Evolutionary conservation across 1,140 invertebrate species (phyloP).

Genomic region (Chrysoperla carnea): DNA sequence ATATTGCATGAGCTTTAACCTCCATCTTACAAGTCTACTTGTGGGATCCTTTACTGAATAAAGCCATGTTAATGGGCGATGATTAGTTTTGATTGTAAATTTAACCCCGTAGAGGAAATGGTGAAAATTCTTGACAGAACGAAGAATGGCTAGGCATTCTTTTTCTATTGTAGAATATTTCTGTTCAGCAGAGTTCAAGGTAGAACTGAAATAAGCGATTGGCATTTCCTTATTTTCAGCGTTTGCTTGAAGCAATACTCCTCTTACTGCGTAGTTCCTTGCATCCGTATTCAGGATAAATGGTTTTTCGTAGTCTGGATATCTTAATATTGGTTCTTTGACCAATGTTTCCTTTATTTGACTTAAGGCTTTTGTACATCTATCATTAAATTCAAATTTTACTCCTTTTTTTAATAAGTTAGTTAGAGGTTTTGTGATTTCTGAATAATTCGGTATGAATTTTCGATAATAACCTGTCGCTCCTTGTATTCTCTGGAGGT

Average conservation of each 20-base stretch:
- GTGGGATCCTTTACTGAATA: constrained; percentile 22
- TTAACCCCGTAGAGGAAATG: constrained; percentile 26
- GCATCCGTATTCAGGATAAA: constrained; percentile 22
- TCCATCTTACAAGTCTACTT: constrained; percentile 13
- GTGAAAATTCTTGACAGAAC: too few species aligned
- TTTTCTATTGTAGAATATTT: constrained; percentile 2
- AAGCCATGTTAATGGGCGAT: constrained; percentile 27
- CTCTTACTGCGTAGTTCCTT: constrained; percentile 15
- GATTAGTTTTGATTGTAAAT: constrained; percentile 30
- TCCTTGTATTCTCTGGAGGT: too few species aligned
- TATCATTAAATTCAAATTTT: too few species aligned
- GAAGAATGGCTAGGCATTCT: constrained; percentile 4
- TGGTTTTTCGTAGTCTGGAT: constrained; percentile 16
- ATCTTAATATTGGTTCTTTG: constrained; percentile 15
- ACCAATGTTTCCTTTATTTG: constrained; percentile 13
- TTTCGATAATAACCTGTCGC: too few species aligned
- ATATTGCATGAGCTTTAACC: constrained; percentile 17
- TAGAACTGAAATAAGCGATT: constrained; percentile 10
- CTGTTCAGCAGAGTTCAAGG: constrained; percentile 4
- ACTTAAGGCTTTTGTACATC: constrained; percentile 8
- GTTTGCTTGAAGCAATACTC: constrained; percentile 16
- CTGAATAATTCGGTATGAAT: too few species aligned
- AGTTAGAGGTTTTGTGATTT: too few species aligned
- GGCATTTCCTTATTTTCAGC: constrained; percentile 12
- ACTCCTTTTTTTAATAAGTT: too few species aligned